Evolutionary conservation across 2,113 vertebrate genomes (phyloP), one percentile per base, ranked within the genome.

Genomic region (Mustela nigripes): DNA sequence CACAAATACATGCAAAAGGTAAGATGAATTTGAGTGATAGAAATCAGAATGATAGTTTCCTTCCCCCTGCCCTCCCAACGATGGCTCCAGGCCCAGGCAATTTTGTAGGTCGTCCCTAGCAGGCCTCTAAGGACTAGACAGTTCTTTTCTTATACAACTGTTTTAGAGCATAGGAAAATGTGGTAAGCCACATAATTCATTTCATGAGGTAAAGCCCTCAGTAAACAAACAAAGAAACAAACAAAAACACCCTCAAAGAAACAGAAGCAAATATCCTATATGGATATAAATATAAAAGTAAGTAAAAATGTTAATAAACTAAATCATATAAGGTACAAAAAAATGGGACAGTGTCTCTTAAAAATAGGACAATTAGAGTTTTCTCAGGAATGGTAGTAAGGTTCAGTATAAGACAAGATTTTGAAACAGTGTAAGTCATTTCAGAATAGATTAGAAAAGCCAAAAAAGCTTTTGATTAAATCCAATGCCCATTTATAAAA

Each of bases 321-420:
- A n/a, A 93, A 42, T 53, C 42, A 48, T 53, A 48, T 53, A 39
- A 81, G 21, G 10, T 48, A 79, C 56, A 73, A 88, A 91, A 87
- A 87, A 93, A 50, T 33, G 48, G 19, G 24, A 83, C 63, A 60
- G 5, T 86, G 28, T 50, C 50, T 91, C 56, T 94, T 69, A 92
- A 80, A 96, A 95, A 85, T 45, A 33, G 12, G 12, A 36, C 45
- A 96, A 71, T 36, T 69, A 56, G 65, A n/a, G 21, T 67, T 89
- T 92, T 50, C 53, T 65, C 63, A 11, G 21, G 28, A 71, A 53
- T 9, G 1, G 18, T 73, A 73, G 36, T 65, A 65, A 78, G 26
- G 0, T 15, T 92, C 71, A 62, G 42, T 15, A 8, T 31, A 45
- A 81, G 28, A 89, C 36, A 91, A 39, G 7, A 33, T 5, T 33